A percentile compares a stretch with the other conserved stretches of the same genome.
Evolutionary conservation across 1,140 invertebrate species (phyloP).

Genomic region (Armadillidium nasatum): DNA sequence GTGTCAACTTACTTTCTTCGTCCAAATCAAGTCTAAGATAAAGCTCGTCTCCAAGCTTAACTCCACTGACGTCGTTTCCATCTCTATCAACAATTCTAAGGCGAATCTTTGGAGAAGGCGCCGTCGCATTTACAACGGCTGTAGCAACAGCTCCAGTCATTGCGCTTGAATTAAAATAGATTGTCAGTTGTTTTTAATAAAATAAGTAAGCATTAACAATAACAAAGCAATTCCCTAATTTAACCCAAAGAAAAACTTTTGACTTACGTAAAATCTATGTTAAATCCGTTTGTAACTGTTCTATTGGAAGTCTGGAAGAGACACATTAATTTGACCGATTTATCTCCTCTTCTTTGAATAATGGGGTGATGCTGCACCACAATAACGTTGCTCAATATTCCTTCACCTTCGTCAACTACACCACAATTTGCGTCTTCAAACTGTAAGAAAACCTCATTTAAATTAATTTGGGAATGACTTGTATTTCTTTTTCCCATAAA

Average conservation of each 20-base stretch:
- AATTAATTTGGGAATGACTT: no score
- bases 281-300: slow-evolving; percentile 49
- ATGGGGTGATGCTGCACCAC: slow-evolving; percentile 60
- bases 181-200: no score
- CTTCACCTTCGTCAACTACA: slow-evolving; percentile 46
- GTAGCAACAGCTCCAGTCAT: slow-evolving; percentile 44
- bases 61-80: slow-evolving; percentile 49
- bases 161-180: slow-evolving; percentile 21
- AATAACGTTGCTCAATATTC: slow-evolving; percentile 52
- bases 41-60: slow-evolving; percentile 49
- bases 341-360: slow-evolving; percentile 58
- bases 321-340: slow-evolving; percentile 57
- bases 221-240: no score
- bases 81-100: slow-evolving; percentile 49
- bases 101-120: slow-evolving; percentile 49
- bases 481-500: no score
- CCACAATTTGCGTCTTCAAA: slow-evolving; percentile 45
- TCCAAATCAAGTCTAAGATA: slow-evolving; percentile 50
- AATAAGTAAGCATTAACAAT: no score
- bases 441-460: slow-evolving; percentile 10
- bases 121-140: slow-evolving; percentile 50
- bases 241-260: no score
- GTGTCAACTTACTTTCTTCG: slow-evolving; percentile 45
- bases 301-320: slow-evolving; percentile 52
- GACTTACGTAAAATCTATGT: slow-evolving; percentile 42